Evolutionary conservation across 2,888 invertebrate species (phyloP), one percentile per base, ranked within the genome.

Genomic region (Listrodromus nycthemerus): DNA sequence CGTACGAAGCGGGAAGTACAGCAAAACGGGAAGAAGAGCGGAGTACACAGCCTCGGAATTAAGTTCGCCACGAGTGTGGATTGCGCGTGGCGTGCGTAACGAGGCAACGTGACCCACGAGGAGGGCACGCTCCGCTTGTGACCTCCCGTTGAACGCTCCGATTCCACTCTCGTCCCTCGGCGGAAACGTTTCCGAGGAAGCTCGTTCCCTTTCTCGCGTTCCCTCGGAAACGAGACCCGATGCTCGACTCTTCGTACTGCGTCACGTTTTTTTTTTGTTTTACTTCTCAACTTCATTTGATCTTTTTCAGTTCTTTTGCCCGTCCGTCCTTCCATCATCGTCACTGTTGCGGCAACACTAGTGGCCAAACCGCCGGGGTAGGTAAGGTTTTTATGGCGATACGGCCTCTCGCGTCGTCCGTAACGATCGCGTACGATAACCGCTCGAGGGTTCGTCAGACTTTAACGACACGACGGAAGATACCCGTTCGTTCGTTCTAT

Each of bases 81-180:
- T 83, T 79, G 83, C 74, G 82, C 63, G 73, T 77, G 77, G 83
- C 63, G 83, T 74, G 78, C 84, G 84, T 70, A 84, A 84, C 80
- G 84, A 81, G 78, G 77, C 80, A 78, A 81, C 76, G 77, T 85
- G 83, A 85, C 83, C 85, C 82, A 66, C 13, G 77, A 65, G 65
- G 52, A 73, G 48, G 52, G 83, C 80, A 83, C 83, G 83, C 67
- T 85, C 75, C 81, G 75, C 50, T 81, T 81, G 80, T 83, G 79
- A 85, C 85, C 85, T 85, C 81, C 70, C 76, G 73, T 63, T 37
- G 63, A 61, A 80, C 77, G 67, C 83, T 83, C 83, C 73, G 76
- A 66, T 83, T 80, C 80, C 83, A 80, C 41, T 41, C 65, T 77
- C 55, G 52, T 50, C 58, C 21, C 73, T 5, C 55, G 58, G n/a